Percentiles rank a stretch among this genome's conserved stretches.
Evolutionary conservation across 2,113 vertebrate species (phyloP).

Genomic region (Brienomyrus brachyistius): DNA sequence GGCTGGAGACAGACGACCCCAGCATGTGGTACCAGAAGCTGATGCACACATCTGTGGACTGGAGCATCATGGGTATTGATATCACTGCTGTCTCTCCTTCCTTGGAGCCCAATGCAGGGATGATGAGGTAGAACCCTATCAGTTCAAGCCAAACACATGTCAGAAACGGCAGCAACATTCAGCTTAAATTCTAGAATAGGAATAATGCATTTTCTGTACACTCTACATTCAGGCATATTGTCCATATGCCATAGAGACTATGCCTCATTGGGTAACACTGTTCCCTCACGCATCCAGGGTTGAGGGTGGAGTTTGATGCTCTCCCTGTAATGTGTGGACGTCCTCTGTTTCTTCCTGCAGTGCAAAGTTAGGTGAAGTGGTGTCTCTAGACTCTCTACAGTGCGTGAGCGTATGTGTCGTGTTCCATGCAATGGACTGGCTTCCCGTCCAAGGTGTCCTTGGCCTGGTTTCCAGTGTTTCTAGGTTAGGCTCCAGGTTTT

Average conservation of each 20-base stretch:
- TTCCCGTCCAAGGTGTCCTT: background rate
- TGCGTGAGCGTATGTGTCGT: background rate
- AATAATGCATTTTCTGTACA: background rate
- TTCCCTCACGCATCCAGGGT: background rate
- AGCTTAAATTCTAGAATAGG: background rate
- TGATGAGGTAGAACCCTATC: slow-evolving; percentile 54
- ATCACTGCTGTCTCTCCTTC: slow-evolving; percentile 40
- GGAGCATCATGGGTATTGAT: slow-evolving; percentile 34
- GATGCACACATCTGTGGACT: slow-evolving; percentile 45
- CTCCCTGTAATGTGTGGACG: background rate
- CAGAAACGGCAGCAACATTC: background rate
- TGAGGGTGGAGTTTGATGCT: background rate
- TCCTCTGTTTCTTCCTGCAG: background rate
- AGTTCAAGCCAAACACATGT: background rate
- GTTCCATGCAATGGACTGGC: background rate
- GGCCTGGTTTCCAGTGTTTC: background rate
- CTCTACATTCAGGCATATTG: background rate
- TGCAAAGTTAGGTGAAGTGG: background rate
- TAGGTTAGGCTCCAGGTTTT: background rate
- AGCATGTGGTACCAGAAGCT: slow-evolving; percentile 64
- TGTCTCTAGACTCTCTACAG: background rate
- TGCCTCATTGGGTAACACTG: background rate
- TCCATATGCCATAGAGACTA: background rate
- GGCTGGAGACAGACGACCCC: slow-evolving; percentile 52
- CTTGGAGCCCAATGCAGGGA: slow-evolving; percentile 48